Conservation (phyloP, 2,113 vertebrate species). For the Anoplopoma fimbria region DNA sequence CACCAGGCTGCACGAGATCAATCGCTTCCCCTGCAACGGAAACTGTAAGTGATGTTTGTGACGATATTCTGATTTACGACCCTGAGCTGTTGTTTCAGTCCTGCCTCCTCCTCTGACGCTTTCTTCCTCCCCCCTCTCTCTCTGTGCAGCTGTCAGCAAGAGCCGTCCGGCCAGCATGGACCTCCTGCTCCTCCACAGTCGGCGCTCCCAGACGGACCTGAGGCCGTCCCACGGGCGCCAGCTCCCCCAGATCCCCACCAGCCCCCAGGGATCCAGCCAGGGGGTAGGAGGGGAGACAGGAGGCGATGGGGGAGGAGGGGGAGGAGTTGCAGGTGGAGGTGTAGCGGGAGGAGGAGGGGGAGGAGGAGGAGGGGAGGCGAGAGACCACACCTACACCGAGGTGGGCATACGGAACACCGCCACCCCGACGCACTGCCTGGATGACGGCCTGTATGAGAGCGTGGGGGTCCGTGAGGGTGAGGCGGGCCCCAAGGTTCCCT, state of each 20-base stretch:
- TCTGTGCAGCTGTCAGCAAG: slow-evolving; percentile 76
- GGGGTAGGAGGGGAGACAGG: slow-evolving; percentile 56
- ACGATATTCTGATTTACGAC: slow-evolving; percentile 35
- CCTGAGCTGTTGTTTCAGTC: slow-evolving; percentile 25
- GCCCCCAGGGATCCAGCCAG: slow-evolving; percentile 65
- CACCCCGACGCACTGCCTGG: slow-evolving; percentile 69
- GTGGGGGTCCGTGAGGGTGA: slow-evolving; percentile 77
- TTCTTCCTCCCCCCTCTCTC: not conserved
- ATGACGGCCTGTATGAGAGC: slow-evolving; percentile 84
- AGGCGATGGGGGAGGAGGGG: slow-evolving; percentile 45
- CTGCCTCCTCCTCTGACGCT: not conserved
- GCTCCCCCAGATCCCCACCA: slow-evolving; percentile 78
- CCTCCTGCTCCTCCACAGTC: slow-evolving; percentile 83
- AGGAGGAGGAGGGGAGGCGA: slow-evolving; percentile 58
- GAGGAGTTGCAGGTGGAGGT: slow-evolving; percentile 23
- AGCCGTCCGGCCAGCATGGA: slow-evolving; percentile 86
- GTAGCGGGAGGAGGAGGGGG: slow-evolving; percentile 46
- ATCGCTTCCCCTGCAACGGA: slow-evolving; percentile 82
- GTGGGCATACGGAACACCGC: slow-evolving; percentile 78
- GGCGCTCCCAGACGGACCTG: slow-evolving; percentile 79
- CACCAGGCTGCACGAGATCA: slow-evolving; percentile 85
- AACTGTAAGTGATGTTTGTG: slow-evolving; percentile 79
- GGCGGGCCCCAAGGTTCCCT: slow-evolving; percentile 45
- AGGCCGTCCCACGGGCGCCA: slow-evolving; percentile 76
- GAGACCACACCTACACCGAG: slow-evolving; percentile 83